Base-by-base conservation (phyloP, 1,140 invertebrate species). In the Meloidogyne hapla region DNA sequence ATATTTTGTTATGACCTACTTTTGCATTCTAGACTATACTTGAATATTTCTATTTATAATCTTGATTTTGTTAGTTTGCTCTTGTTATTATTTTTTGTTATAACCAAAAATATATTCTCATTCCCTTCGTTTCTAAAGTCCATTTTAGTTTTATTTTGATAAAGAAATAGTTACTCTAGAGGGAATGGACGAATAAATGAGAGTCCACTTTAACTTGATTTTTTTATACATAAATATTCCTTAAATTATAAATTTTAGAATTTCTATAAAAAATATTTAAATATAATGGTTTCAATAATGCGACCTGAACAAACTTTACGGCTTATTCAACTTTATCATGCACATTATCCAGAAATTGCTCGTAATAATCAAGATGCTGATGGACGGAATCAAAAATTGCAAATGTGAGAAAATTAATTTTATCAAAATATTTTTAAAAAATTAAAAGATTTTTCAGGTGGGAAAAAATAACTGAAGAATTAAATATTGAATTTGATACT, bases 291-390 rank as follows among this genome's bases (percentile, higher is more conserved):
- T 28, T 72, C 78, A 40, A 79, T 79, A 38, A 79, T 79, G 78
- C 78, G 78, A 28, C 56, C 63, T 25, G 78, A 79, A 26, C 78
- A 79, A 62, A 79, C 78, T 21, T 42, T 79, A 10, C 67, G 77
- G n/a, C 61, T 79, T 13, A 79, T 79, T 26, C 78, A 79, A 62
- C 77, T 79, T 26, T 79, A 79, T 68, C 78, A 79, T 68, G 42
- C 78, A 28, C 63, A 79, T 63, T 79, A 79, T 71, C 78, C 78
- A 26, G 78, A 79, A 66, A 79, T 79, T 80, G 69, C 77, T 18
- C 78, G 77, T 21, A 80, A 79, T 40, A 79, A 75, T 21, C 78
- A 79, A 65, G 78, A 79, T 61, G 45, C 67, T 25, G 78, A 79
- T 38, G 78, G 78, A 13, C 45, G 78, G 26, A 78, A 69, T 45